These are phyloP conservation scores for Hybognathus amarus DNA, from an alignment of 2,797 vertebrate genomes.

Conservation along the genomic window DNA sequence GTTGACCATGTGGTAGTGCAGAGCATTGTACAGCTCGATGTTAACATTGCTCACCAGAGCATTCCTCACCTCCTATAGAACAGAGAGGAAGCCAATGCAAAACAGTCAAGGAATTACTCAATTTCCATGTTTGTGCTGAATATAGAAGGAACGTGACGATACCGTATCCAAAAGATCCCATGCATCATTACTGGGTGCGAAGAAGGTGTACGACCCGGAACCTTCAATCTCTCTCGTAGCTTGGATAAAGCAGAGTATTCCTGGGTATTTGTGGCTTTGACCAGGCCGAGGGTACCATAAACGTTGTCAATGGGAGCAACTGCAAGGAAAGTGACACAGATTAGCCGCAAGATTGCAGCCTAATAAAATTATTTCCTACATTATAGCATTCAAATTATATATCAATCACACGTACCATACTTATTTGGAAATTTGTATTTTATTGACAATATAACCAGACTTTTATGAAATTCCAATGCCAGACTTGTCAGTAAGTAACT, in stretches of 20 bases:
- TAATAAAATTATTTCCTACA: neutral
- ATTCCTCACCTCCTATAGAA: constrained; percentile 77
- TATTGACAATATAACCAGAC: neutral
- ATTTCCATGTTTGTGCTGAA: neutral
- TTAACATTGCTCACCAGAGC: constrained; percentile 95
- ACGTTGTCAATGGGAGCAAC: constrained; percentile 95
- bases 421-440: neutral
- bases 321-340: constrained; percentile 59
- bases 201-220: constrained; percentile 90
- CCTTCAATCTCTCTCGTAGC: constrained; percentile 92
- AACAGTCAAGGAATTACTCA: neutral
- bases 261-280: constrained; percentile 87
- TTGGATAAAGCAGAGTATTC: constrained; percentile 86
- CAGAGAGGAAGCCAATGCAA: neutral
- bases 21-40: constrained; percentile 93
- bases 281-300: constrained; percentile 88
- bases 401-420: neutral
- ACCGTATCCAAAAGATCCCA: constrained; percentile 89
- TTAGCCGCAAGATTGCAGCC: neutral
- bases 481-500: neutral
- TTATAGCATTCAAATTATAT: neutral
- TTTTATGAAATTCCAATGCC: neutral
- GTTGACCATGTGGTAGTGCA: constrained; percentile 95
- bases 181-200: constrained; percentile 95
- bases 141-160: constrained; percentile 32